Conservation (phyloP, 2,797 vertebrate species). For the Schizothorax lantsangensis region DNA sequence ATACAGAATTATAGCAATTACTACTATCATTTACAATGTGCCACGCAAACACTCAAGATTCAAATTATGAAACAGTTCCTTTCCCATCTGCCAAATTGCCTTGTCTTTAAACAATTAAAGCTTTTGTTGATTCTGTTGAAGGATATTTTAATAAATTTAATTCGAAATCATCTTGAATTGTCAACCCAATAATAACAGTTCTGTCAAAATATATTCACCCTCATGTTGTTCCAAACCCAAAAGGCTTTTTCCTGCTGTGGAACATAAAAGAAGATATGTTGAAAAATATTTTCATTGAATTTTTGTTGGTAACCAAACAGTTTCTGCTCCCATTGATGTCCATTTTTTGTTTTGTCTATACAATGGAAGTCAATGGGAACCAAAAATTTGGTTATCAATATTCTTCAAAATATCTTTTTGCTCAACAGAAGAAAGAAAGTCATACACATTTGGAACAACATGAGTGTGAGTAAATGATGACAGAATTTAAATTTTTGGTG, state of each 20-base stretch:
- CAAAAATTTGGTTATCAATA: neutral
- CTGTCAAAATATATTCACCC: neutral
- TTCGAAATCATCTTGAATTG: neutral
- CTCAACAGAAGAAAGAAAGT: neutral
- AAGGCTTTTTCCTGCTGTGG: neutral
- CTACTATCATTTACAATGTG: conserved; percentile 72
- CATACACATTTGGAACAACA: neutral
- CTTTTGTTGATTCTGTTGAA: conserved; percentile 17
- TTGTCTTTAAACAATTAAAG: neutral
- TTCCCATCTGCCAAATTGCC: conserved; percentile 49
- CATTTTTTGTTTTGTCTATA: neutral
- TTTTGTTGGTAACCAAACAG: neutral
- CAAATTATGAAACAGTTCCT: conserved; percentile 38
- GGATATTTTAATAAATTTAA: conserved; percentile 6
- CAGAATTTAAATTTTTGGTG: neutral
- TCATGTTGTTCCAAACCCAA: neutral
- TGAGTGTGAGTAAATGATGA: neutral
- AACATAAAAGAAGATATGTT: neutral
- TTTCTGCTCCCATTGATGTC: neutral
- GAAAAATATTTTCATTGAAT: neutral
- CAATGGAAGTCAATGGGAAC: neutral
- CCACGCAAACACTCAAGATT: conserved; percentile 20
- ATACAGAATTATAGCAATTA: conserved; percentile 63
- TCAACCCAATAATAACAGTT: neutral
- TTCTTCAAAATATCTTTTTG: neutral